Base-by-base conservation (phyloP, 2,888 invertebrate species). In the Drosophila helvetica region DNA sequence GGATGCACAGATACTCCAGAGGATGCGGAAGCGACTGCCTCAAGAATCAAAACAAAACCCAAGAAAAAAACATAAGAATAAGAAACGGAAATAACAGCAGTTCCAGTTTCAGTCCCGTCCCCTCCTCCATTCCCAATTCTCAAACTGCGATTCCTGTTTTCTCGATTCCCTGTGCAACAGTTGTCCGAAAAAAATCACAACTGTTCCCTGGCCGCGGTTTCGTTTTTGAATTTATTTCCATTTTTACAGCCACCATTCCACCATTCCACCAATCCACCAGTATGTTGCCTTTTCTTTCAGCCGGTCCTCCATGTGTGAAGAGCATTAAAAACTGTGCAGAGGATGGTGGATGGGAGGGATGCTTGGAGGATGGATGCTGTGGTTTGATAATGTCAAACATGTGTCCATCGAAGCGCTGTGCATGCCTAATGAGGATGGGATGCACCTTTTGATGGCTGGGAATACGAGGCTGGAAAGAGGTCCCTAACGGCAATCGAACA, bases 301-400 rank as follows among this genome's bases (percentile, higher is more conserved):
- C 38, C 6, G 1, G n/a, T 30, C 46, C 12, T 38, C 52, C 75
- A 73, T 75, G 70, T 80, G 82, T 66, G 73, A 70, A 67, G 78
- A 51, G 78, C 74, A 79, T 80, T 86, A 71, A 82, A 56, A 69
- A 70, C 46, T 47, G 55, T 54, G 57, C 50, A 51, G 70, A 58
- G 71, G 33, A 71, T n/a, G 27, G 12, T 43, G 47, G 51, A 60
- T n/a, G n/a, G n/a, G n/a, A n/a, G n/a, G 60, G 22, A 47, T 33
- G 33, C 5, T 5, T 30, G 69, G 42, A 71, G 42, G 80, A 74
- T 82, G 42, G 80, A 74, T 82, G 63, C 78, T 86, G 83, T 57
- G 78, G 78, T 55, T 75, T 75, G 78, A 83, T 83, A 80, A 83
- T 86, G 83, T 83, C 83, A 83, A 83, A 75, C 86, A 83, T 86